These are phyloP conservation scores for Laticauda colubrina DNA, from an alignment of 2,113 vertebrate species.

Conservation along the genomic window DNA sequence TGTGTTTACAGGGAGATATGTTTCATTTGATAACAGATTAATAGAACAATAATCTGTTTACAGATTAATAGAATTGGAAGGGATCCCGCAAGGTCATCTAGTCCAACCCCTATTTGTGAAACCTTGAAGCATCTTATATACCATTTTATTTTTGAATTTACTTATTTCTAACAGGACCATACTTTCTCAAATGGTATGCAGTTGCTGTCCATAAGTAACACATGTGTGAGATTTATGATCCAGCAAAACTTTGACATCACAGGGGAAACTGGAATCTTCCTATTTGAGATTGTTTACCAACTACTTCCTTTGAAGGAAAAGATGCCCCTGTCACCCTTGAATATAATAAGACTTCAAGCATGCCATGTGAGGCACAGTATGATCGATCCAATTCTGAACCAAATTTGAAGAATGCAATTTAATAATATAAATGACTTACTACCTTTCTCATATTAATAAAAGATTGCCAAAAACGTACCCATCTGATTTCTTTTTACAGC, in stretches of 20 bases:
- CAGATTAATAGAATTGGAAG: no score
- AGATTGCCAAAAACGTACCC: background rate
- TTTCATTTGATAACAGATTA: no score
- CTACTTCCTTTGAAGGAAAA: background rate
- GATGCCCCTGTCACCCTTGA: background rate
- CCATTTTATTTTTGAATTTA: no score
- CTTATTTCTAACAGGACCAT: no score
- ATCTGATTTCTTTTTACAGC: conserved; percentile 59
- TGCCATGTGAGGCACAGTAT: background rate
- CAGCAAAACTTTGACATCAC: background rate
- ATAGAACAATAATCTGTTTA: no score
- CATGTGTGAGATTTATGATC: background rate
- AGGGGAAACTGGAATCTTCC: background rate
- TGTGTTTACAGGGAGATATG: no score
- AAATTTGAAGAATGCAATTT: background rate
- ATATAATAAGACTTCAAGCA: background rate
- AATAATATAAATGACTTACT: no score
- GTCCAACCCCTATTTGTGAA: no score
- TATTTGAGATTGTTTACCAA: background rate
- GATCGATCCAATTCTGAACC: background rate
- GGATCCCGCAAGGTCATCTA: no score
- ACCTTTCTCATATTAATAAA: no score
- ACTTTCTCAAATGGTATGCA: background rate
- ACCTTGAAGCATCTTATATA: no score
- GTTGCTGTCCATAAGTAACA: background rate